These are phyloP conservation scores for Copidosoma floridanum DNA, from an alignment of 1,140 invertebrate species.

Conservation along the genomic window DNA sequence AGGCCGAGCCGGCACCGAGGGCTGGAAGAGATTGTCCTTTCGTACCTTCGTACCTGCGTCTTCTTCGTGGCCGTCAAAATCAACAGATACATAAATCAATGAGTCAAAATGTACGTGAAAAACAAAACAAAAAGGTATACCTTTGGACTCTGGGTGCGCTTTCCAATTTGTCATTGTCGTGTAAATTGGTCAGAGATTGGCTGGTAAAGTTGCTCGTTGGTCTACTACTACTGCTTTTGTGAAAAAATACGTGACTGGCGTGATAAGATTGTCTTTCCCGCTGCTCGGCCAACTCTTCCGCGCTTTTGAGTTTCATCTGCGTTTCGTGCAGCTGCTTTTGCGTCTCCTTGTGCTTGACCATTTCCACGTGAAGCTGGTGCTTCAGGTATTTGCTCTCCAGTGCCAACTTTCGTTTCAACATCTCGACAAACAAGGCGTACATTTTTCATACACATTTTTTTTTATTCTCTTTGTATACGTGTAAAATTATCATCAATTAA, in stretches of 20 bases:
- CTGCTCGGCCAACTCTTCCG: constrained; percentile 55
- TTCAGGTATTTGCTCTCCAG: constrained; percentile 71
- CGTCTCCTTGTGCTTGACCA: constrained; percentile 68
- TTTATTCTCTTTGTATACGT: too few species aligned
- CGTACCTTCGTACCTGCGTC: too few species aligned
- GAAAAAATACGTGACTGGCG: constrained; percentile 38
- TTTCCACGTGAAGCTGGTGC: constrained; percentile 67
- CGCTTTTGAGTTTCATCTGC: constrained; percentile 60
- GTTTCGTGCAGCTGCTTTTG: constrained; percentile 66
- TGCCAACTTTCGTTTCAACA: constrained; percentile 65
- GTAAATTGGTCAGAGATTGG: constrained; percentile 45
- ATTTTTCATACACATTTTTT: too few species aligned
- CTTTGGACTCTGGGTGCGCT: constrained; percentile 32
- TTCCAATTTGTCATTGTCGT: constrained; percentile 45
- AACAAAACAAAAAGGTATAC: not conserved
- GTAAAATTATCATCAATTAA: not conserved
- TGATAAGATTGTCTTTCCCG: constrained; percentile 47
- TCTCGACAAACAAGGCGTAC: too few species aligned
- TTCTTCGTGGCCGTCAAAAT: too few species aligned
- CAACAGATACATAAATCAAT: too few species aligned
- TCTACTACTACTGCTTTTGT: constrained; percentile 32
- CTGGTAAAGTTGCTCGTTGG: not conserved
- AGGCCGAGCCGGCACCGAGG: constrained; percentile 11
- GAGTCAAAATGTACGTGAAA: too few species aligned
- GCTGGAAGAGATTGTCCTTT: constrained; percentile 10